phyloP scores from a whole-genome alignment of 1,140 invertebrate genomes.

The Drosophila sp. region DNA sequence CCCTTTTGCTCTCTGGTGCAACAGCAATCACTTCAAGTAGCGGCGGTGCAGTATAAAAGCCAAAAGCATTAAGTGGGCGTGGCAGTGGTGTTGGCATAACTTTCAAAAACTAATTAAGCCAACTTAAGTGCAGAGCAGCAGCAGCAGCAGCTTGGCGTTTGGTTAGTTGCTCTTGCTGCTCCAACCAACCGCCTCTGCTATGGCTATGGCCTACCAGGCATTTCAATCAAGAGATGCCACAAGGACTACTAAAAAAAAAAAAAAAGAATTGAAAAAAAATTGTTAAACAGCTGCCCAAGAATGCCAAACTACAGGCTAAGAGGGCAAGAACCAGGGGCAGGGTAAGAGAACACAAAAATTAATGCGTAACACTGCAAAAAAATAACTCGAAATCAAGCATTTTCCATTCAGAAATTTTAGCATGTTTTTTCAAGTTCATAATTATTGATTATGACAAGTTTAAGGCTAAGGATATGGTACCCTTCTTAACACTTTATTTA shows the following conservation, averaged over 20 bases:
- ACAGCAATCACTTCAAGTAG: conserved; percentile 54
- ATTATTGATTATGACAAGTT: no score
- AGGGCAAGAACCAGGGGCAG: not conserved
- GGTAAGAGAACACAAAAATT: not conserved
- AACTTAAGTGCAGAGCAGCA: conserved; percentile 72
- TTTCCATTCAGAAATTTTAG: no score
- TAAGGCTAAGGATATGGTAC: no score
- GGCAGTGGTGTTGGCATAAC: conserved; percentile 74
- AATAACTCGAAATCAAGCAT: no score
- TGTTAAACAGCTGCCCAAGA: conserved; percentile 48
- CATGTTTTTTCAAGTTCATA: no score
- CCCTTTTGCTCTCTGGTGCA: conserved; percentile 20
- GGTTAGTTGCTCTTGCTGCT: conserved; percentile 18
- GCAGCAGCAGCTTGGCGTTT: conserved; percentile 24
- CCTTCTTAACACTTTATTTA: no score
- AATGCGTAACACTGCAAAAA: not conserved
- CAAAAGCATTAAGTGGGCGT: conserved; percentile 73
- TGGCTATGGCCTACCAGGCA: conserved; percentile 64
- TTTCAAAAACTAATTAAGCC: conserved; percentile 82
- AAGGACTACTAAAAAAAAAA: conserved; percentile 30
- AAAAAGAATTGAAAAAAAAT: conserved; percentile 1
- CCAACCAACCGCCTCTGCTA: not conserved
- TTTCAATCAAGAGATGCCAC: conserved; percentile 74
- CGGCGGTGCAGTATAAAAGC: conserved; percentile 27
- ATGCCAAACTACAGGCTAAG: conserved; percentile 40